Conservation (phyloP, 2,113 vertebrate species). For the Argyrosomus japonicus region DNA sequence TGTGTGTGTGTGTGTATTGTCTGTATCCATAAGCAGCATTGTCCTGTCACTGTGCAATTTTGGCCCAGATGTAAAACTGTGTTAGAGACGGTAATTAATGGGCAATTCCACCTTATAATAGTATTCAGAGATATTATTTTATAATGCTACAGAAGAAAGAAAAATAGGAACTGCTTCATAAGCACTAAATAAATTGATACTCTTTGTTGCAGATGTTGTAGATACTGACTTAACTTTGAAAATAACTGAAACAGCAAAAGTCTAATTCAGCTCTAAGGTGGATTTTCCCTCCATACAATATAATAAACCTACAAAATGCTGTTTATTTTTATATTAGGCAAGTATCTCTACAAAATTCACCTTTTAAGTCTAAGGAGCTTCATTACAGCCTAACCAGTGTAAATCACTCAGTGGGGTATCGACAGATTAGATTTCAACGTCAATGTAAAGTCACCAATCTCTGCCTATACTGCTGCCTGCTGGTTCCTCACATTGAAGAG, state of each 20-base stretch:
- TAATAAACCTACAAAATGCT: background rate
- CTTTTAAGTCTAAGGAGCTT: background rate
- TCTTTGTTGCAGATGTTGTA: too few species aligned
- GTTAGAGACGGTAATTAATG: background rate
- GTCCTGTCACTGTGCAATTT: background rate
- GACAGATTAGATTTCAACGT: conserved; percentile 4
- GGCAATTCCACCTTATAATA: background rate
- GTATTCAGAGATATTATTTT: background rate
- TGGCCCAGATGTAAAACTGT: background rate
- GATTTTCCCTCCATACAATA: background rate
- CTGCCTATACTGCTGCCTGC: background rate
- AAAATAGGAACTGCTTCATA: background rate
- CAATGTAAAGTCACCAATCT: background rate
- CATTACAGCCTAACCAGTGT: background rate
- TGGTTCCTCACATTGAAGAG: conserved; percentile 21
- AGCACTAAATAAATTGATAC: background rate
- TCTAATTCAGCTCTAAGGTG: background rate
- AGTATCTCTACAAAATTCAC: too few species aligned
- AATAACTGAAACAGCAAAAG: background rate
- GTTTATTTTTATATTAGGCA: background rate
- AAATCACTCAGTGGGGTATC: background rate
- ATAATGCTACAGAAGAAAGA: background rate
- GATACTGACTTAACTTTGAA: too few species aligned
- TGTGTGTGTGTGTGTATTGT: too few species aligned
- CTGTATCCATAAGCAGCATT: background rate